A percentile compares a stretch with the other conserved stretches of the same genome.
These are phyloP conservation scores for Hyphantria cunea DNA, from an alignment of 1,140 invertebrate species.

Conservation along the genomic window DNA sequence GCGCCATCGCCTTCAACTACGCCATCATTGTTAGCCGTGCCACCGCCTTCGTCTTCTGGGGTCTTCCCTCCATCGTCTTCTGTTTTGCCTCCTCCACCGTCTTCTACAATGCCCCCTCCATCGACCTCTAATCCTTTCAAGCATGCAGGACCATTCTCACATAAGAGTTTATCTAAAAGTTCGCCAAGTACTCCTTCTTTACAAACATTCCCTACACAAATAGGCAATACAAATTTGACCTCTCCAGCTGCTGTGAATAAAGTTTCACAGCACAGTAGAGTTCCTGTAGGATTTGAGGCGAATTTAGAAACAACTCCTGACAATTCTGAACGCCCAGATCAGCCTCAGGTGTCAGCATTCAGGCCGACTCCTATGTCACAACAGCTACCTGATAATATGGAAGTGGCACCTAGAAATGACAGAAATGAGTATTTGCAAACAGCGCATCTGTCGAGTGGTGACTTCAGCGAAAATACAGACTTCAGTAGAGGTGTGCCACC, in stretches of 20 bases:
- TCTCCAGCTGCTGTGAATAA: conserved; percentile 61
- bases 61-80: neutral
- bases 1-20: conserved; percentile 22
- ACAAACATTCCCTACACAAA: conserved; percentile 47
- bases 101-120: conserved; percentile 2
- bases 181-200: conserved; percentile 38
- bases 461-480: conserved; percentile 77
- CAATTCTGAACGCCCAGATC: conserved; percentile 85
- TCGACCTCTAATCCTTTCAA: conserved; percentile 67
- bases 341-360: conserved; percentile 57
- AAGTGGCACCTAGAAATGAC: conserved; percentile 85
- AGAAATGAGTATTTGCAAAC: conserved; percentile 88
- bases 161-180: conserved; percentile 58
- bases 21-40: conserved; percentile 8
- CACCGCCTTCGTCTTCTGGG: conserved; percentile 19
- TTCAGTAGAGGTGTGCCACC: conserved; percentile 81
- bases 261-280: conserved; percentile 53
- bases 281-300: conserved; percentile 65
- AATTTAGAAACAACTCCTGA: conserved; percentile 85
- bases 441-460: conserved; percentile 84
- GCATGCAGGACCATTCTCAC: conserved; percentile 64
- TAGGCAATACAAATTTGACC: conserved; percentile 41
- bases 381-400: conserved; percentile 81
- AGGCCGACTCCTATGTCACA: conserved; percentile 50
- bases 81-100: neutral